A percentile compares a stretch with the other conserved stretches of the same genome.
Evolutionary conservation across 2,797 vertebrate species (phyloP).

Genomic region (Chromis chromis): DNA sequence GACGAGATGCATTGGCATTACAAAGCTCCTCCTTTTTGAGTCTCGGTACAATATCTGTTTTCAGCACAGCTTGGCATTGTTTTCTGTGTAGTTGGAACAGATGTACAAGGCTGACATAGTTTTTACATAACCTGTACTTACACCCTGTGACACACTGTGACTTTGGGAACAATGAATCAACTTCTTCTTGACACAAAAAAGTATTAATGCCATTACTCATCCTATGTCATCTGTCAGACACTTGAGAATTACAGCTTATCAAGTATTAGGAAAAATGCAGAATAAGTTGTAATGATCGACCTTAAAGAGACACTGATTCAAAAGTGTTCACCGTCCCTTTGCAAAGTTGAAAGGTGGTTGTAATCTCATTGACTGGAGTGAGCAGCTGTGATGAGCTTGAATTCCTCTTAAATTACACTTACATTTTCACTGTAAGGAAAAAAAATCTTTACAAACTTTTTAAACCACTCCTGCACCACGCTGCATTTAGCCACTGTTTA

Average conservation of each 20-base stretch:
- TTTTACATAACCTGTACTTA: conserved; percentile 59
- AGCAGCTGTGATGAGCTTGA: neutral
- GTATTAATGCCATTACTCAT: conserved; percentile 26
- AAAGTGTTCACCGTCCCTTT: neutral
- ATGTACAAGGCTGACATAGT: conserved; percentile 41
- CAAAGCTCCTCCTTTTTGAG: conserved; percentile 62
- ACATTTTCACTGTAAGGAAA: neutral
- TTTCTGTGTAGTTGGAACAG: conserved; percentile 48
- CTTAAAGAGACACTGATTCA: neutral
- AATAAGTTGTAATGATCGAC: neutral
- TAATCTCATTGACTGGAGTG: neutral
- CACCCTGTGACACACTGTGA: conserved; percentile 45
- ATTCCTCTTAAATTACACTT: conserved; percentile 14
- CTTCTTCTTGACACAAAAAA: conserved; percentile 16
- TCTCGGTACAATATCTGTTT: conserved; percentile 53
- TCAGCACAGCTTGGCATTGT: conserved; percentile 51
- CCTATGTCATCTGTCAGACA: conserved; percentile 7
- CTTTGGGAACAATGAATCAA: conserved; percentile 31
- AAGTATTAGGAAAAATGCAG: neutral
- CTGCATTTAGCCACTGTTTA: neutral
- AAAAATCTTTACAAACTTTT: neutral
- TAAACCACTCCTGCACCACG: neutral
- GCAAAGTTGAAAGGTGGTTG: neutral
- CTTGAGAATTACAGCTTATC: neutral
- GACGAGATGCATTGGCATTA: conserved; percentile 50